Evolutionary conservation across 2,888 invertebrate species (phyloP).

Genomic region (Steromphala cineraria): DNA sequence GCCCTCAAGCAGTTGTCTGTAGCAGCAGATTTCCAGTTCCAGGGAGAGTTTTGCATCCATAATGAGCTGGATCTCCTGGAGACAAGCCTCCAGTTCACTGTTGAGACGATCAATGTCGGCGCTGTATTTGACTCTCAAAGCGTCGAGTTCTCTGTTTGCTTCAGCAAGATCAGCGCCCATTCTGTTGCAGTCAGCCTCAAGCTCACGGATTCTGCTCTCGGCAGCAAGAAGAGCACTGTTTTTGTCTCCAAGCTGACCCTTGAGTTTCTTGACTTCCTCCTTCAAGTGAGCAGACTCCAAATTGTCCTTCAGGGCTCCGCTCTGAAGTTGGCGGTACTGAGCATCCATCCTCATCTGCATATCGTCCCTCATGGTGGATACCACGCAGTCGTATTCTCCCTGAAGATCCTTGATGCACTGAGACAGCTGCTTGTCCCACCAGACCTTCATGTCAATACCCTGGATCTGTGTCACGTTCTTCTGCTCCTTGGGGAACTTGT

Average conservation of each 20-base stretch:
- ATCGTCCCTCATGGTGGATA: slow-evolving; percentile 73
- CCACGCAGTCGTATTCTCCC: slow-evolving; percentile 75
- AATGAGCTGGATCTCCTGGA: slow-evolving; percentile 52
- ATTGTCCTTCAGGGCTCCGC: slow-evolving; percentile 72
- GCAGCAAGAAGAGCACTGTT: slow-evolving; percentile 42
- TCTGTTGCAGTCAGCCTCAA: slow-evolving; percentile 40
- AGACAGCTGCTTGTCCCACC: slow-evolving; percentile 77
- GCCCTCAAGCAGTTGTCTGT: slow-evolving; percentile 78
- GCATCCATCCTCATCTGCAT: slow-evolving; percentile 76
- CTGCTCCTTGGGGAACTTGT: slow-evolving; percentile 33
- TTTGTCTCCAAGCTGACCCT: slow-evolving; percentile 50
- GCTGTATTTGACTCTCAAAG: slow-evolving; percentile 35
- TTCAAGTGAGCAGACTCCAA: slow-evolving; percentile 74
- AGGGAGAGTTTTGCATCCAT: slow-evolving; percentile 77
- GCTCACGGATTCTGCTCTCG: slow-evolving; percentile 45
- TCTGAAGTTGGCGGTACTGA: slow-evolving; percentile 75
- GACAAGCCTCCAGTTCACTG: slow-evolving; percentile 41
- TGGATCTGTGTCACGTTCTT: slow-evolving; percentile 40
- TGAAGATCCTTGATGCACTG: slow-evolving; percentile 76
- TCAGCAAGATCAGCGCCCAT: slow-evolving; percentile 32
- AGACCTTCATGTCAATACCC: slow-evolving; percentile 75
- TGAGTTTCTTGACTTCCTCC: slow-evolving; percentile 76
- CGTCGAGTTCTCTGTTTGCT: slow-evolving; percentile 41
- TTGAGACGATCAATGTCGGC: slow-evolving; percentile 37
- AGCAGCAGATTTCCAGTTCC: slow-evolving; percentile 78